phyloP scores from a whole-genome alignment of 2,797 vertebrate genomes.

The Kryptopterus vitreolus region DNA sequence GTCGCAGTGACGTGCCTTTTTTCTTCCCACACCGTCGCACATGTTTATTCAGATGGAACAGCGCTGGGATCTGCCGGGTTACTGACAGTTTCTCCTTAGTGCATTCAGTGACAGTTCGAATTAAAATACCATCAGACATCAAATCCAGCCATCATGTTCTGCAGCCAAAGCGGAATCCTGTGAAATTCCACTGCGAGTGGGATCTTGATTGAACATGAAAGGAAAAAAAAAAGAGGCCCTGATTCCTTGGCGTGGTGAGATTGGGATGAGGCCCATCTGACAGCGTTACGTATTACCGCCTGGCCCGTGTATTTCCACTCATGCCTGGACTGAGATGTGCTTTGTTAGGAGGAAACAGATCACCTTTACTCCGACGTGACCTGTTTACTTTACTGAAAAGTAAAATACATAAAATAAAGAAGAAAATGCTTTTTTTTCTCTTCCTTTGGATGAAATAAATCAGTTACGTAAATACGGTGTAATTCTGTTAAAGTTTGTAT shows the following conservation, averaged over 20 bases:
- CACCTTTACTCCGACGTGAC: constrained; percentile 16
- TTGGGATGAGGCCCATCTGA: not conserved
- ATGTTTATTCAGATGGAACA: constrained; percentile 3
- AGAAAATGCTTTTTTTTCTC: not conserved
- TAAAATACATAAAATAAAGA: not conserved
- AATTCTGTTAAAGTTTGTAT: not conserved
- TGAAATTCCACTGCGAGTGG: not conserved
- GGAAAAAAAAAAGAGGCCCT: not conserved
- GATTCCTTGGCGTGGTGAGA: constrained; percentile 26
- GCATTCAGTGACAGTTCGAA: constrained; percentile 5
- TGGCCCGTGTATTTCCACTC: constrained; percentile 18
- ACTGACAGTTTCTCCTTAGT: constrained; percentile 3
- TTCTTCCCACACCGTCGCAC: not conserved
- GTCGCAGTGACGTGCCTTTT: not conserved
- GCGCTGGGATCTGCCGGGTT: not conserved
- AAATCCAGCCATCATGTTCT: constrained; percentile 25
- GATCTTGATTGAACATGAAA: constrained; percentile 13
- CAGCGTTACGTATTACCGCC: not conserved
- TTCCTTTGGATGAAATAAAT: not conserved
- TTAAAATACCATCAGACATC: constrained; percentile 24
- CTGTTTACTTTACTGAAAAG: not conserved
- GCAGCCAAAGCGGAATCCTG: constrained; percentile 3
- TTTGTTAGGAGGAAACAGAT: constrained; percentile 29
- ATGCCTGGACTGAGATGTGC: constrained; percentile 19
- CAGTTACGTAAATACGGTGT: not conserved